phyloP scores from a whole-genome alignment of 2,888 invertebrate species.

The Noctua fimbriata region DNA sequence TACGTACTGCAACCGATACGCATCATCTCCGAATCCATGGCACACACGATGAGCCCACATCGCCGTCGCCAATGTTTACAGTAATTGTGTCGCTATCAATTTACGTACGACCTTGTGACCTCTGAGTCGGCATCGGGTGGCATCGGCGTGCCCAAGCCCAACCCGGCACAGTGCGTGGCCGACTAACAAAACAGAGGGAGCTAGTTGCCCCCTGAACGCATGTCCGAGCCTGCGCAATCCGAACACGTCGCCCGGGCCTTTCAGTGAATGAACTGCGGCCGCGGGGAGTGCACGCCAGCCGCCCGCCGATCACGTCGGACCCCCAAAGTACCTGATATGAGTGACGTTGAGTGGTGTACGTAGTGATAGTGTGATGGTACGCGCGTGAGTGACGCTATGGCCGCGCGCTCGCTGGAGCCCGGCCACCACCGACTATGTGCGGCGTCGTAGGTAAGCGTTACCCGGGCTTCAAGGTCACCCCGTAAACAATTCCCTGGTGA shows the following conservation, averaged over 20 bases:
- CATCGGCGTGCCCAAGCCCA: constrained; percentile 72
- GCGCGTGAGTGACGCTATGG: constrained; percentile 84
- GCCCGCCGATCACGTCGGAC: constrained; percentile 63
- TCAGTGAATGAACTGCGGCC: constrained; percentile 86
- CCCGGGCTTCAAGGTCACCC: constrained; percentile 82
- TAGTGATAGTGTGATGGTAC: constrained; percentile 79
- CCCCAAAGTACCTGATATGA: constrained; percentile 75
- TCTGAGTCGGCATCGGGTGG: constrained; percentile 78
- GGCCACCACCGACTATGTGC: constrained; percentile 85
- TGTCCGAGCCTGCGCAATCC: constrained; percentile 85
- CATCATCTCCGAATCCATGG: constrained; percentile 35
- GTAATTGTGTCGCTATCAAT: constrained; percentile 73
- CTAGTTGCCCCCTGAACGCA: constrained; percentile 79
- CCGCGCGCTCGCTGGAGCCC: constrained; percentile 84
- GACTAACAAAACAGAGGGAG: constrained; percentile 81
- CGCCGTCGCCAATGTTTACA: constrained; percentile 71
- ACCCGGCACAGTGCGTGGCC: constrained; percentile 81
- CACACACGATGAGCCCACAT: constrained; percentile 36
- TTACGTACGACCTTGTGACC: constrained; percentile 86
- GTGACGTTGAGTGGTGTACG: constrained; percentile 80
- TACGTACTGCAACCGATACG: constrained; percentile 38
- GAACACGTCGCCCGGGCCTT: constrained; percentile 81
- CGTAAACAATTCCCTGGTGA: constrained; percentile 78
- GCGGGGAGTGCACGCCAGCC: constrained; percentile 76
- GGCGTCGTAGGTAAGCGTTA: constrained; percentile 83